A percentile compares a stretch with the other conserved stretches of the same genome.
phyloP scores from a whole-genome alignment of 1,140 invertebrate genomes.

The Riptortus pedestris region DNA sequence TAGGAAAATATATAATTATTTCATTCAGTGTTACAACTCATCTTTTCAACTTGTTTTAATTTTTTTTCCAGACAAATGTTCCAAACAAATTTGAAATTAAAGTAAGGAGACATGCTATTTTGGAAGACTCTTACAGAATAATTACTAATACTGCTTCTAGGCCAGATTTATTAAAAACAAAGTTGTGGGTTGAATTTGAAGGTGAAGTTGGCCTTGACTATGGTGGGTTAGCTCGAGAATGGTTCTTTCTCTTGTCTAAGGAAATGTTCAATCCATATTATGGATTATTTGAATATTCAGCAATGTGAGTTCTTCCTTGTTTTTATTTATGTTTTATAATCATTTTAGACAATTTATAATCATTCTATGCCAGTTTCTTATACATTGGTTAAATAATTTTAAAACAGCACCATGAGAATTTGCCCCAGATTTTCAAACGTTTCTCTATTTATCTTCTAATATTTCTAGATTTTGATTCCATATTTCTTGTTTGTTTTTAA shows the following conservation, averaged over 20 bases:
- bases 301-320: slow-evolving; percentile 56
- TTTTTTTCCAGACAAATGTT: slow-evolving; percentile 64
- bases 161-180: slow-evolving; percentile 85
- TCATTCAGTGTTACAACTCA: background rate
- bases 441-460: background rate
- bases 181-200: slow-evolving; percentile 98
- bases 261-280: slow-evolving; percentile 99
- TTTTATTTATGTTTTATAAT: slow-evolving; percentile 44
- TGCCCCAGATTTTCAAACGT: no score
- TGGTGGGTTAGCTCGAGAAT: slow-evolving; percentile 91
- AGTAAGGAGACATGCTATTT: slow-evolving; percentile 73
- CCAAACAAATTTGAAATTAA: slow-evolving; percentile 98
- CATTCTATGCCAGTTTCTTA: no score
- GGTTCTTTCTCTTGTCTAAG: slow-evolving; percentile 96
- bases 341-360: background rate
- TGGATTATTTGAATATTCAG: slow-evolving; percentile 97
- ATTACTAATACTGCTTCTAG: slow-evolving; percentile 74
- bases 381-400: no score
- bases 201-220: slow-evolving; percentile 95
- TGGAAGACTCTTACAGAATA: slow-evolving; percentile 91
- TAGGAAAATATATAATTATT: background rate
- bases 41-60: slow-evolving; percentile 29
- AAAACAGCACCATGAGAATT: no score
- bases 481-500: no score
- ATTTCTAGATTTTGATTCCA: no score